phyloP scores from a whole-genome alignment of 2,888 invertebrate genomes.

The Acleris sparsana region DNA sequence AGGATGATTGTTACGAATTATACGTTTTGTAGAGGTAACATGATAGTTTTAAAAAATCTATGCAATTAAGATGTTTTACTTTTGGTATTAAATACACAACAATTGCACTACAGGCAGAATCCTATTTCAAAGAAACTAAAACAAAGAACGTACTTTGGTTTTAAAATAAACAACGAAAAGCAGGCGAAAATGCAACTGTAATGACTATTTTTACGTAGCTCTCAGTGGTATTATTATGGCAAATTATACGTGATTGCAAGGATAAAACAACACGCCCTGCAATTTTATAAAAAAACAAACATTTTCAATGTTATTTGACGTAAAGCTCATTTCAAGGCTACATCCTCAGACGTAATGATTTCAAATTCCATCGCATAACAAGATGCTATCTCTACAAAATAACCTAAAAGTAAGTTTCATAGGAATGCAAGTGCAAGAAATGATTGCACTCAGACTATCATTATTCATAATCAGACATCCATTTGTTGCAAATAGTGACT shows the following conservation, averaged over 20 bases:
- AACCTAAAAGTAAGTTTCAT: constrained; percentile 28
- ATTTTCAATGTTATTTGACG: constrained; percentile 12
- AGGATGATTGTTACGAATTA: no score
- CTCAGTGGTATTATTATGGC: constrained; percentile 1
- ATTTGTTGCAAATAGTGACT: constrained; percentile 34
- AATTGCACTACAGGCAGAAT: no score
- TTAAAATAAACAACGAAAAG: not conserved
- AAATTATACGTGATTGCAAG: constrained; percentile 19
- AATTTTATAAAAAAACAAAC: constrained; percentile 23
- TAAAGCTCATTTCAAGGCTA: constrained; percentile 22
- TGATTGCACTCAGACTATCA: constrained; percentile 36
- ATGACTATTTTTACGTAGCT: constrained; percentile 2
- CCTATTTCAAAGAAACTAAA: no score
- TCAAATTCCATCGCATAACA: constrained; percentile 14
- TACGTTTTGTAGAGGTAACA: no score
- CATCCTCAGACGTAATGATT: constrained; percentile 14
- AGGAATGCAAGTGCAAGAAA: constrained; percentile 36
- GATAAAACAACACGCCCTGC: constrained; percentile 15
- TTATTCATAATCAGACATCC: constrained; percentile 42
- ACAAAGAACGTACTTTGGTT: not conserved
- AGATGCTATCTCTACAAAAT: constrained; percentile 25
- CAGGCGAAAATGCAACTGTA: not conserved
- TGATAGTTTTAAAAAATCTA: no score
- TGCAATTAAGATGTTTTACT: no score
- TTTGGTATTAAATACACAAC: no score